Percentiles rank a stretch among this genome's conserved stretches.
These are phyloP conservation scores for Tetrax tetrax DNA, from an alignment of 2,113 vertebrate species.

Conservation along the genomic window DNA sequence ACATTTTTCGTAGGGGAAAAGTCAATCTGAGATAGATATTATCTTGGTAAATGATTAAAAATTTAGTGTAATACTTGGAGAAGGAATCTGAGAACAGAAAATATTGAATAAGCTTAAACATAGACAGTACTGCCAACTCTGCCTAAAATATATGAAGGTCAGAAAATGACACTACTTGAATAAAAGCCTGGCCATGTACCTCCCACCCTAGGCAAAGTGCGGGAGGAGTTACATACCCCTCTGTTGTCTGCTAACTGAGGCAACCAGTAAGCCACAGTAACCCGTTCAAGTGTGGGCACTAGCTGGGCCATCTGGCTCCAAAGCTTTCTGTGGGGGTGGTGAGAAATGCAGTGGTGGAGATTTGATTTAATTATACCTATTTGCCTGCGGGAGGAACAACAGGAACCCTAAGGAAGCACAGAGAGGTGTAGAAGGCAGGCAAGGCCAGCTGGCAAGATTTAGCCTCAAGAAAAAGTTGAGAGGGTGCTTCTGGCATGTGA, in stretches of 20 bases:
- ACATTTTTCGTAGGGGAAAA: background rate
- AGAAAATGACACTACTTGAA: background rate
- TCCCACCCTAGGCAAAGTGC: background rate
- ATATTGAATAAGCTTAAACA: background rate
- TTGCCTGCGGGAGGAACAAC: background rate
- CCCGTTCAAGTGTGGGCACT: background rate
- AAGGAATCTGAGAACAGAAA: background rate
- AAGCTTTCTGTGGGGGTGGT: background rate
- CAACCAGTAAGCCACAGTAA: background rate
- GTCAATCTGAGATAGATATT: background rate
- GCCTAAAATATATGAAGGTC: background rate
- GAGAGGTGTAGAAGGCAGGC: background rate
- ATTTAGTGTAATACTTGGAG: background rate
- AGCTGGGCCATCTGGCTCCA: background rate
- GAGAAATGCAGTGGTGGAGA: background rate
- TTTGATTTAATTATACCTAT: background rate
- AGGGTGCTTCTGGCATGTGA: background rate
- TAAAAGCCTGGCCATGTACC: background rate
- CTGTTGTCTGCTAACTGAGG: background rate
- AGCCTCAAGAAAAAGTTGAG: background rate
- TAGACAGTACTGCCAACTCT: background rate
- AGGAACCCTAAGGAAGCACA: background rate
- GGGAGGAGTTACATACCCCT: background rate
- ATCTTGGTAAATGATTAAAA: background rate
- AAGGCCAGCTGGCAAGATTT: background rate